Evolutionary conservation across 2,113 vertebrate genomes (phyloP).

Genomic region (Leptocoma aspasia): DNA sequence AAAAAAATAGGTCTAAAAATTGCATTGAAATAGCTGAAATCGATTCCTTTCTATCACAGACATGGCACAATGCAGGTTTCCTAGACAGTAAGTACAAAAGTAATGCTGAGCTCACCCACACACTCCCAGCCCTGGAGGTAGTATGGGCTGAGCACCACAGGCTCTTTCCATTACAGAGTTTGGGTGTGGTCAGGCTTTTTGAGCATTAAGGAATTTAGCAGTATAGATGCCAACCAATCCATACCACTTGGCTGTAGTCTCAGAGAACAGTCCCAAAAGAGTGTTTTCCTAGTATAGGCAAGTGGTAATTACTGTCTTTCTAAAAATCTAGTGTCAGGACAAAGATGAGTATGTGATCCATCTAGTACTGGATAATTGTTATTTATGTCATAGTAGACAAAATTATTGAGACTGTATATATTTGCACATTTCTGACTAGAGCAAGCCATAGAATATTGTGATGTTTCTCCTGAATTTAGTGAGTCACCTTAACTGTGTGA

Average conservation of each 20-base stretch:
- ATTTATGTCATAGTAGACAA: not conserved
- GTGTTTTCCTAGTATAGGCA: not conserved
- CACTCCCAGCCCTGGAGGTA: not conserved
- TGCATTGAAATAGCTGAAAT: not conserved
- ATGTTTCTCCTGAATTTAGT: not conserved
- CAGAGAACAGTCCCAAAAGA: not conserved
- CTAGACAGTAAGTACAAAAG: not conserved
- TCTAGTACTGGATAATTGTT: not conserved
- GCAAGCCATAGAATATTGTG: not conserved
- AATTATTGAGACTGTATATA: not conserved
- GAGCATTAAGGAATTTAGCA: not conserved
- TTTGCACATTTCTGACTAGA: not conserved
- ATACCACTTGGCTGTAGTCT: not conserved
- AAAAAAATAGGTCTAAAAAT: not conserved
- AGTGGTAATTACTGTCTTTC: not conserved
- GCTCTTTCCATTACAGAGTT: not conserved
- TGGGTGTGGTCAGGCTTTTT: not conserved
- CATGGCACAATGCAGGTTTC: not conserved
- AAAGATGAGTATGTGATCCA: not conserved
- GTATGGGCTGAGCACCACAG: rapidly evolving
- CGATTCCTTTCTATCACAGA: not conserved
- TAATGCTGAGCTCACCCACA: not conserved
- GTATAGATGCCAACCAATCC: not conserved
- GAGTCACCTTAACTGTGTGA: not conserved
- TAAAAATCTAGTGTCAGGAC: not conserved